phyloP scores from a whole-genome alignment of 2,113 vertebrate species.

The Gavialis gangeticus region DNA sequence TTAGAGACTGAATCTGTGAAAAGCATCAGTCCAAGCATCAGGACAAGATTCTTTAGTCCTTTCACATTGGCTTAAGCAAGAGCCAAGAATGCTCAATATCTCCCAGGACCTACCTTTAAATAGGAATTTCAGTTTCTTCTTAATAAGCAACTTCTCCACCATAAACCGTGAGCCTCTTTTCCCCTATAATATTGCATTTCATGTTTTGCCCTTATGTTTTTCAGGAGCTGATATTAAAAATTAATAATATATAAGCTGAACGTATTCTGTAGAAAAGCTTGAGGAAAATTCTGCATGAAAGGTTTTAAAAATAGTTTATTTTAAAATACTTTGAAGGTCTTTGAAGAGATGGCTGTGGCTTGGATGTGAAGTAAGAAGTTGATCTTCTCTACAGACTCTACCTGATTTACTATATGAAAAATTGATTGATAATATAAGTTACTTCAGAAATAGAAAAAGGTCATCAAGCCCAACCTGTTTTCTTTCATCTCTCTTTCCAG shows the following conservation, averaged over 20 bases:
- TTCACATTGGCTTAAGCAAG: background rate
- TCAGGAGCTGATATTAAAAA: background rate
- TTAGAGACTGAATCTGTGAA: background rate
- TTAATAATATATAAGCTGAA: background rate
- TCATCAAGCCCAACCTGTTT: background rate
- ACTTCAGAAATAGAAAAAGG: background rate
- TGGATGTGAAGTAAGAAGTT: background rate
- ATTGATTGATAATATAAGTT: background rate
- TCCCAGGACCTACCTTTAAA: background rate
- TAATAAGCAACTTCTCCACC: background rate
- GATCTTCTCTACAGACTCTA: background rate
- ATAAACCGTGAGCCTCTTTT: background rate
- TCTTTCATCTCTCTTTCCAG: background rate
- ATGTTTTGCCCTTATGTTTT: background rate
- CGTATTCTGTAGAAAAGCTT: background rate
- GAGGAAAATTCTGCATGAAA: background rate
- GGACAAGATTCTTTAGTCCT: background rate
- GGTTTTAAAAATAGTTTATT: background rate
- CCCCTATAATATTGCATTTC: background rate
- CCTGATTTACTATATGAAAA: background rate
- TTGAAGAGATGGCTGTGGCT: background rate
- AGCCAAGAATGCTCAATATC: background rate
- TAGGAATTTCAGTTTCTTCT: background rate
- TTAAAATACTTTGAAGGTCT: background rate
- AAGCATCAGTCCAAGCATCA: background rate